Evolutionary conservation across 1,140 invertebrate genomes (phyloP), one percentile per base, ranked within the genome.

Genomic region (Drosophila chauvacae): DNA sequence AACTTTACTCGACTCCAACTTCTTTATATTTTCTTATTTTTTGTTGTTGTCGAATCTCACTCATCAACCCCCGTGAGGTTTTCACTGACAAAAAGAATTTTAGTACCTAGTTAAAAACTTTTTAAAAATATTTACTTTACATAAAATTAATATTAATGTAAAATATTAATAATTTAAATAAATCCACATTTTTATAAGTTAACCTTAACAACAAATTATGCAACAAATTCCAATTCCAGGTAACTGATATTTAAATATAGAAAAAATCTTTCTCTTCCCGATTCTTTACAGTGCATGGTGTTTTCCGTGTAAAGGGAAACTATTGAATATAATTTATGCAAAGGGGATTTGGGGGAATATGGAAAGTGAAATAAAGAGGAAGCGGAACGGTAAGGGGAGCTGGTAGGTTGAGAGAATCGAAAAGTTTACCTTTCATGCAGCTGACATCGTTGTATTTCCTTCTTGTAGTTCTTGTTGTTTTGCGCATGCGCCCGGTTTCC

Each of bases 401-500:
- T 47, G 14, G n/a, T 33, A 44, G 37, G 62, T 45, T 51, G 62
- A 28, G 28, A 42, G 20, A 58, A 56, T 42, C 20, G 23, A 51
- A 50, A 56, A 69, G 53, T 33, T 77, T 71, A 79, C 76, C 76
- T 78, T 78, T 79, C 55, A 78, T 78, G 76, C 76, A 78, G 59
- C 65, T 62, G 60, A 63, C 76, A 30, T 62, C 16, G 51, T 28
- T 42, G 66, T 35, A 37, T 59, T 73, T 60, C 20, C 55, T 70
- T 44, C n/a, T 70, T 64, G 59, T 71, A 30, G 68, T 55, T 64
- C 59, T 64, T 69, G 30, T 61, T 50, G 35, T 64, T 45, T 50
- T 85, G 81, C 85, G 85, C 85, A 88, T 90, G 85, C 85, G 85
- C 68, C 65, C 71, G 70, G 59, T 75, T 62, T 68, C 72, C 72